Conservation (phyloP, 2,888 invertebrate species). For the Cephus rjabovi region DNA sequence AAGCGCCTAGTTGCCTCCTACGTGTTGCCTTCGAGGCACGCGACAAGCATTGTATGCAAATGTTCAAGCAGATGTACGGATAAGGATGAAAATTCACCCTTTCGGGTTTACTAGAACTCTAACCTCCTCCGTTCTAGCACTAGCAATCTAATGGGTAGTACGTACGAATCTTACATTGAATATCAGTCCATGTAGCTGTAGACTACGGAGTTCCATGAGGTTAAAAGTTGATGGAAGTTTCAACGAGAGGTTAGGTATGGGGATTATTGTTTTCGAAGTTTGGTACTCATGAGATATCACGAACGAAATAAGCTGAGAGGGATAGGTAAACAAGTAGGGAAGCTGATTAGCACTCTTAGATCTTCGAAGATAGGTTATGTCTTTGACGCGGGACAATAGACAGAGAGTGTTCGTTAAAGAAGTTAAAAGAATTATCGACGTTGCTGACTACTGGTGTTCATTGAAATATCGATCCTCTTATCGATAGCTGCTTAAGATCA, state of each 20-base stretch:
- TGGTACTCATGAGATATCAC: background rate
- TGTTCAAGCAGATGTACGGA: slow-evolving; percentile 31
- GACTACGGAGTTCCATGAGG: background rate
- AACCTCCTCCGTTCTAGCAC: background rate
- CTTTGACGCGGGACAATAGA: background rate
- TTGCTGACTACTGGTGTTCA: background rate
- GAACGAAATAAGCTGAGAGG: background rate
- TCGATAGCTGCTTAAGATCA: background rate
- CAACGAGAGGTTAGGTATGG: background rate
- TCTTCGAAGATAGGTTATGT: background rate
- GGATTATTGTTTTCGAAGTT: background rate
- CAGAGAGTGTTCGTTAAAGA: background rate
- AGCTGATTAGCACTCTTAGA: background rate
- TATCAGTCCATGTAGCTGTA: too few relatives aligned
- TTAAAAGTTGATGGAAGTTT: background rate
- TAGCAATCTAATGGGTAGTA: background rate
- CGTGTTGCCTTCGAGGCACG: slow-evolving; percentile 48
- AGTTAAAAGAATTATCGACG: background rate
- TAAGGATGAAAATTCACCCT: slow-evolving; percentile 37
- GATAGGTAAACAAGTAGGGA: background rate
- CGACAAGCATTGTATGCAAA: slow-evolving; percentile 63
- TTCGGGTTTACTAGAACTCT: background rate
- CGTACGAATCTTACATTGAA: too few relatives aligned
- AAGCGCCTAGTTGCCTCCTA: slow-evolving; percentile 34
- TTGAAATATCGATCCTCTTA: background rate